phyloP scores from a whole-genome alignment of 2,113 vertebrate genomes.

The Turdus rufiventris region DNA sequence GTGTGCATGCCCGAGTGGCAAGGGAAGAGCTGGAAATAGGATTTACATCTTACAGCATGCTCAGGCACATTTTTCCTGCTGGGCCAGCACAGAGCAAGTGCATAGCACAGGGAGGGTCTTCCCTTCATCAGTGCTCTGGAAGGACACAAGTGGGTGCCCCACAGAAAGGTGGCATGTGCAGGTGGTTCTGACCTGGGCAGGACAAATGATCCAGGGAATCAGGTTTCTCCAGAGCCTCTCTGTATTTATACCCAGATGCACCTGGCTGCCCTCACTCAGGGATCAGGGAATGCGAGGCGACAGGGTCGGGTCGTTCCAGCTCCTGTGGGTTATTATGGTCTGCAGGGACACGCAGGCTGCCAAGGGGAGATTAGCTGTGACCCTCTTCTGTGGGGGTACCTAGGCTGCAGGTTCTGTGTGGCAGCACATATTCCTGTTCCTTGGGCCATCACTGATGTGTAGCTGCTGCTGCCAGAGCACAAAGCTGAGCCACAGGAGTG shows the following conservation, averaged over 20 bases:
- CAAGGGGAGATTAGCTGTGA: conserved; percentile 5
- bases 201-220: neutral
- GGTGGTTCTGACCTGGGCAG: neutral
- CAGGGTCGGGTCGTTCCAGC: neutral
- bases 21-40: neutral
- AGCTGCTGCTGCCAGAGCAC: neutral
- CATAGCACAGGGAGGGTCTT: neutral
- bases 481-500: neutral
- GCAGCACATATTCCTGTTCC: neutral
- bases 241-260: conserved; percentile 15
- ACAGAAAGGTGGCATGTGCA: neutral
- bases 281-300: neutral
- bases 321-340: neutral
- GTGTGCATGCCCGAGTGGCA: neutral
- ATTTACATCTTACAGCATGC: neutral
- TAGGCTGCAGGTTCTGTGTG: neutral
- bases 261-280: neutral
- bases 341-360: neutral
- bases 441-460: neutral
- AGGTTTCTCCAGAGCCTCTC: neutral
- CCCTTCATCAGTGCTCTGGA: neutral
- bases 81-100: neutral
- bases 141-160: neutral
- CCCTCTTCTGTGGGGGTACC: neutral
- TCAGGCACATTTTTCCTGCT: neutral